Conservation (phyloP, 2,888 invertebrate genomes). For the Agrypnus murinus region DNA sequence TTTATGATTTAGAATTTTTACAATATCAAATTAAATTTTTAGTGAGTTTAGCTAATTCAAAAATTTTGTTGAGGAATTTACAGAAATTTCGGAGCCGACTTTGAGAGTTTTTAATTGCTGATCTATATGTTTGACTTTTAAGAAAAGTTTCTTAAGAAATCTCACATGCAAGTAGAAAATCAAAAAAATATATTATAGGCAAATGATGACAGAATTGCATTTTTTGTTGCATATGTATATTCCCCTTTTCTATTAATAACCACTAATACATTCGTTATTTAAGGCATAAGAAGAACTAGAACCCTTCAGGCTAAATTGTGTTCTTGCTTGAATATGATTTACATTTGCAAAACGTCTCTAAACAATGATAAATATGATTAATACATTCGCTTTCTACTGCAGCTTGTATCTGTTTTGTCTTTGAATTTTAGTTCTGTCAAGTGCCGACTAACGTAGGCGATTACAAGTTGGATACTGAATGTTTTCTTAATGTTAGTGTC, state of each 20-base stretch:
- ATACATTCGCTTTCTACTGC: slow-evolving; percentile 9
- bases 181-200: too few relatives aligned
- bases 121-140: too few relatives aligned
- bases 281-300: background rate
- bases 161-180: too few relatives aligned
- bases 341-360: slow-evolving; percentile 27
- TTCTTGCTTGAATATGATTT: slow-evolving; percentile 21
- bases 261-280: background rate
- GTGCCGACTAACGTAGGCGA: slow-evolving; percentile 23
- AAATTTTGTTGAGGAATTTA: too few relatives aligned
- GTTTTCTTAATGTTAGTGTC: slow-evolving; percentile 29
- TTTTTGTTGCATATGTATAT: too few relatives aligned
- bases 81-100: too few relatives aligned
- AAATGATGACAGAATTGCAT: too few relatives aligned
- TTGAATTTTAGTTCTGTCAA: slow-evolving; percentile 26
- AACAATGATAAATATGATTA: slow-evolving; percentile 29
- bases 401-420: slow-evolving; percentile 30
- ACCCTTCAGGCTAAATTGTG: background rate
- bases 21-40: too few relatives aligned
- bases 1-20: too few relatives aligned
- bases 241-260: background rate
- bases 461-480: slow-evolving; percentile 28
- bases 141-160: too few relatives aligned
- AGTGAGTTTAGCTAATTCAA: too few relatives aligned
- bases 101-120: too few relatives aligned